These are phyloP conservation scores for Ethmia dodecea DNA, from an alignment of 2,888 invertebrate genomes.

Conservation along the genomic window DNA sequence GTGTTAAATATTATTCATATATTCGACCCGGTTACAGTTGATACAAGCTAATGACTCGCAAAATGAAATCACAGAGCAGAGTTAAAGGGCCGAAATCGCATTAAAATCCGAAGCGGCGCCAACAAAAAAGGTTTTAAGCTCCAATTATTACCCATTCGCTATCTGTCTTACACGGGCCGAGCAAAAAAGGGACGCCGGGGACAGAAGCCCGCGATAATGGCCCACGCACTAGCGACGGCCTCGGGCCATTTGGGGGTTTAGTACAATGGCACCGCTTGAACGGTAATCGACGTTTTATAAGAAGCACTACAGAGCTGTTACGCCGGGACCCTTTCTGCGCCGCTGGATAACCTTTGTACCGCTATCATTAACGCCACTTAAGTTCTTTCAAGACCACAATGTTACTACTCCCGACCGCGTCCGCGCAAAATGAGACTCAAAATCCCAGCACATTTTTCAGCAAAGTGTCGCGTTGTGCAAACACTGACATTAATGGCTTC, in stretches of 20 bases:
- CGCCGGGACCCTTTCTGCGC: slow-evolving; percentile 40
- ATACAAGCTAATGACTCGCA: slow-evolving; percentile 45
- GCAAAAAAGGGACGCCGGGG: slow-evolving; percentile 40
- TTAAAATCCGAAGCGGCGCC: slow-evolving; percentile 48
- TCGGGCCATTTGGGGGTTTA: slow-evolving; percentile 50
- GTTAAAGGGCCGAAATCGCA: slow-evolving; percentile 38
- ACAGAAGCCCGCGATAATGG: slow-evolving; percentile 63
- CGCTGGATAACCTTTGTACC: slow-evolving; percentile 43
- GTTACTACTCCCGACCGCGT: no score
- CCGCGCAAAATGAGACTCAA: no score
- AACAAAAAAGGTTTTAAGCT: slow-evolving; percentile 58
- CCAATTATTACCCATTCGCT: slow-evolving; percentile 68
- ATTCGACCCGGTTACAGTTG: slow-evolving; percentile 27
- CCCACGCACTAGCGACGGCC: slow-evolving; percentile 44
- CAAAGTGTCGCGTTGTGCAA: slow-evolving; percentile 9
- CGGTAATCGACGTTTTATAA: slow-evolving; percentile 60
- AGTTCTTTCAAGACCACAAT: no score
- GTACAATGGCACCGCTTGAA: slow-evolving; percentile 51
- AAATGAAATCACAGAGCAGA: slow-evolving; percentile 44
- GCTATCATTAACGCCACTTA: slow-evolving; percentile 52
- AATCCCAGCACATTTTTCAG: slow-evolving; percentile 6
- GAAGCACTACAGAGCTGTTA: slow-evolving; percentile 44
- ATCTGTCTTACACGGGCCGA: slow-evolving; percentile 59
- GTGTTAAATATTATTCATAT: slow-evolving; percentile 1
- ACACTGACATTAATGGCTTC: slow-evolving; percentile 10